phyloP scores from a whole-genome alignment of 2,888 invertebrate species.

The Sphinx pinastri region DNA sequence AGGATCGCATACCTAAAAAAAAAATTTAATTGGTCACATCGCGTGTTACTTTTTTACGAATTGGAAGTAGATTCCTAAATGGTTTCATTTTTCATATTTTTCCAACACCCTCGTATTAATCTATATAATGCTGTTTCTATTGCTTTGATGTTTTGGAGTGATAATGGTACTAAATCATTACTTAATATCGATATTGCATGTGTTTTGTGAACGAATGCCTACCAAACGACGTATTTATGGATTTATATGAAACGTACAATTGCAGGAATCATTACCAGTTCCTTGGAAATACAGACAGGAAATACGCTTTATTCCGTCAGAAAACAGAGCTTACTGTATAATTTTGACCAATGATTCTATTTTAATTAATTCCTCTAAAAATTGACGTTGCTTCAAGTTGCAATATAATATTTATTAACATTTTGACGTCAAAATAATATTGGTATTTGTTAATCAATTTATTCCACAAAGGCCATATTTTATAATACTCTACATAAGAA shows the following conservation, averaged over 20 bases:
- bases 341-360: too few relatives aligned
- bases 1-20: too few relatives aligned
- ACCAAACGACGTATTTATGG: background rate
- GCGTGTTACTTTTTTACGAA: conserved; percentile 7
- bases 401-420: too few relatives aligned
- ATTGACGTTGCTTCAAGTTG: too few relatives aligned
- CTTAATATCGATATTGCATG: conserved; percentile 53
- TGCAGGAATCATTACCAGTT: background rate
- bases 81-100: conserved; percentile 19
- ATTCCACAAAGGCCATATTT: too few relatives aligned
- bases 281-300: background rate
- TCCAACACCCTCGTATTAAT: conserved; percentile 31
- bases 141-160: conserved; percentile 39
- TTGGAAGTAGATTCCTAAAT: background rate
- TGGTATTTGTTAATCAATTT: too few relatives aligned
- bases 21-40: background rate
- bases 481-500: too few relatives aligned
- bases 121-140: conserved; percentile 32
- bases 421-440: too few relatives aligned
- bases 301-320: background rate
- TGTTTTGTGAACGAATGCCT: conserved; percentile 32
- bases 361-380: too few relatives aligned
- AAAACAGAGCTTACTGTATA: too few relatives aligned
- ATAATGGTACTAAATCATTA: conserved; percentile 38
- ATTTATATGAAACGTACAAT: background rate